Evolutionary conservation across 1,140 invertebrate genomes (phyloP).

Genomic region (Manduca sexta): DNA sequence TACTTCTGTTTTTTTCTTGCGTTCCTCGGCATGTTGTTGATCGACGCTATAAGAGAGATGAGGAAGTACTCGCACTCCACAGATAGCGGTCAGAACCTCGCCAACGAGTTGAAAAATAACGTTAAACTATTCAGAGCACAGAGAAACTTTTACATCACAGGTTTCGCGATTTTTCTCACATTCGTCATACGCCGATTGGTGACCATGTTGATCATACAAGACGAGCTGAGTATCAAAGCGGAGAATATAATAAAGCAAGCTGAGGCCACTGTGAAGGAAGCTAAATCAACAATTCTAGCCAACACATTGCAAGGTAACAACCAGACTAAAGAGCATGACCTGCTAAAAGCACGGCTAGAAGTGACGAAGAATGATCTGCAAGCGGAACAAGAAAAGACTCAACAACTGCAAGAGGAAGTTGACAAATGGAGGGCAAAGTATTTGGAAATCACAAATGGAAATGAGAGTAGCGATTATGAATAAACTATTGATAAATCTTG

Average conservation of each 20-base stretch:
- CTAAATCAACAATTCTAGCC: slow-evolving; percentile 40
- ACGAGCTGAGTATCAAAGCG: slow-evolving; percentile 53
- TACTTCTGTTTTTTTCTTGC: slow-evolving; percentile 58
- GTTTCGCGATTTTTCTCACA: slow-evolving; percentile 63
- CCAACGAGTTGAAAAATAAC: slow-evolving; percentile 55
- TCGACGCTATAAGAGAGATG: slow-evolving; percentile 65
- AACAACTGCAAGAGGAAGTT: slow-evolving; percentile 40
- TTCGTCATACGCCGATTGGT: slow-evolving; percentile 60
- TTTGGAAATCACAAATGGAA: slow-evolving; percentile 21
- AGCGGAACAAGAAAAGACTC: slow-evolving; percentile 32
- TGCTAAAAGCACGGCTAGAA: slow-evolving; percentile 33
- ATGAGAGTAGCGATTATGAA: slow-evolving; percentile 3
- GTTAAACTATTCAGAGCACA: slow-evolving; percentile 64
- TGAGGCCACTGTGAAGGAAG: slow-evolving; percentile 43
- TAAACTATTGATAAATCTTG: too few relatives aligned
- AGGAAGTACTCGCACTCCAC: slow-evolving; percentile 48
- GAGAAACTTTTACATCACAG: slow-evolving; percentile 66
- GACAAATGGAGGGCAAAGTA: slow-evolving; percentile 42
- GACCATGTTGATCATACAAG: slow-evolving; percentile 60
- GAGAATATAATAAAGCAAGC: slow-evolving; percentile 59
- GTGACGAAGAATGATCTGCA: slow-evolving; percentile 29
- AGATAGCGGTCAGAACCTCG: slow-evolving; percentile 32
- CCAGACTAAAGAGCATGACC: slow-evolving; percentile 18
- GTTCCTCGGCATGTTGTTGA: slow-evolving; percentile 48
- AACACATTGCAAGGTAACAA: slow-evolving; percentile 22